Evolutionary conservation across 2,888 invertebrate species (phyloP), one percentile per base, ranked within the genome.

Genomic region (Nematopogon swammerdamellus): DNA sequence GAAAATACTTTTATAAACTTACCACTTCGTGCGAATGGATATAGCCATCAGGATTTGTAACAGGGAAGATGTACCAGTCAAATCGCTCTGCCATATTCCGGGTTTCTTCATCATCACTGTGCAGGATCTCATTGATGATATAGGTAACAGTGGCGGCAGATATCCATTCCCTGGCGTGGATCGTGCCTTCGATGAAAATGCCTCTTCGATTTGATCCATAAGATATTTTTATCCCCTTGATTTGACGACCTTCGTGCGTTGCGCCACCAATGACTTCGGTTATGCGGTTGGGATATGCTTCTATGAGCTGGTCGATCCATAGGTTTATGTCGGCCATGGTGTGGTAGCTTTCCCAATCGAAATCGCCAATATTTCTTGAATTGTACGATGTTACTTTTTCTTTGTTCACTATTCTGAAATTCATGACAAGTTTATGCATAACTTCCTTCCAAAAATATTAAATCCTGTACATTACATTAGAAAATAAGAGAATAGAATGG

Each of bases 41-140:
- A 61, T 87, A 90, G n/a, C 90, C 90, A 69, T 91, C 90, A 29
- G 89, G 88, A 64, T 91, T 91, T 2, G 81, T 68, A 0, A 86
- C 83, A 0, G 91, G 90, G 51, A 91, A 77, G 52, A 91, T 80
- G 59, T 89, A 87, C 89, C 89, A 91, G 57, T 90, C 86, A 55
- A 86, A 85, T 49, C 75, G 75, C 53, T 88, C 83, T 1, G 87
- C 85, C 58, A 90, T 64, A 10, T 68, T 62, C 19, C 83, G 72
- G 0, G 86, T 73, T 25, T 68, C 70, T 1, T 75, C 56, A 54
- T 87, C 80, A 1, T 62, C 61, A 42, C 85, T 86, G 1, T 82
- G 85, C n/a, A 91, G 64, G 16, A 91, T 67, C 63, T 88, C 80
- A 56, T 89, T 85, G 19, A 91, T 83, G 47, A 91, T 81, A 70